These are phyloP conservation scores for Ivindomyrus marchei DNA, from an alignment of 2,113 vertebrate species.

Conservation along the genomic window DNA sequence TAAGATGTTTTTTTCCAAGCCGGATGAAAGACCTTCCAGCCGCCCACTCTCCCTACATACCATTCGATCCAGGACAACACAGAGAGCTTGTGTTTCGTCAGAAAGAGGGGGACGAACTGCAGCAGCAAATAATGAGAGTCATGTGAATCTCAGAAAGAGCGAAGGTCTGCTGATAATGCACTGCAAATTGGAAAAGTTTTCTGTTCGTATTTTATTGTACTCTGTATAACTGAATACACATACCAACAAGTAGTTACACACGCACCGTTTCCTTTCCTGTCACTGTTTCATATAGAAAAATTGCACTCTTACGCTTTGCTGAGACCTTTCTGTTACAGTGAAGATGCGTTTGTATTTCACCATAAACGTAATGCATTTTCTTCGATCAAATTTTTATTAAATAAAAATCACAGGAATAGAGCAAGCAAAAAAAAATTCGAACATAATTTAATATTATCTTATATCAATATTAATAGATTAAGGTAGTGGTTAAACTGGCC, in stretches of 20 bases:
- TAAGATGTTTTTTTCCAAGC: slow-evolving; percentile 61
- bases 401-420: not conserved
- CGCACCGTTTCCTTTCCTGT: not conserved
- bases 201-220: slow-evolving; percentile 33
- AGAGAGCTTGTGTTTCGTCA: slow-evolving; percentile 60
- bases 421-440: not conserved
- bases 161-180: not conserved
- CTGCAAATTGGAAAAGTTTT: slow-evolving; percentile 42
- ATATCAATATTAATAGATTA: not conserved
- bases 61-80: slow-evolving; percentile 68
- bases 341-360: not conserved
- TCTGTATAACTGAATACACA: not conserved
- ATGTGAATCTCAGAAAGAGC: slow-evolving; percentile 63
- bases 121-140: slow-evolving; percentile 42
- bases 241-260: not conserved
- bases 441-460: not conserved
- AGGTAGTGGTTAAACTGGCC: not conserved
- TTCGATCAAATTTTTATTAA: not conserved
- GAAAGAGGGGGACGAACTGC: slow-evolving; percentile 42
- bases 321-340: not conserved
- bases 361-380: not conserved
- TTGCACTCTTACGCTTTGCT: not conserved
- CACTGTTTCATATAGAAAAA: not conserved
- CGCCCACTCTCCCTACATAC: slow-evolving; percentile 67
- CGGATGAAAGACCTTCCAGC: slow-evolving; percentile 68